These are phyloP conservation scores for Cephus pulcher DNA, from an alignment of 2,888 invertebrate genomes.

Conservation along the genomic window DNA sequence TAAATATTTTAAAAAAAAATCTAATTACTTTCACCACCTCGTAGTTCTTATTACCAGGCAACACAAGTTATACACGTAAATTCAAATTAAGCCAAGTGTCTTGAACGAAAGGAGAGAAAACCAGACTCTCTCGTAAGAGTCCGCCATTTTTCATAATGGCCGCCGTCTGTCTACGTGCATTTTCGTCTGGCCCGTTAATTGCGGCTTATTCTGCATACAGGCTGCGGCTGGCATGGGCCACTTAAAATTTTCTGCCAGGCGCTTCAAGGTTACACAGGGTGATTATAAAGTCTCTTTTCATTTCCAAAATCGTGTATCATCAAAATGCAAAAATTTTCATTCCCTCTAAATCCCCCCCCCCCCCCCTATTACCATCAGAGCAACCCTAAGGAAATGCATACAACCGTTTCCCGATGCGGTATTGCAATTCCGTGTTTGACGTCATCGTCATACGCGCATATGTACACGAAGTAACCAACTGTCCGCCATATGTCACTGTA, in stretches of 20 bases:
- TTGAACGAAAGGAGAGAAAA: not conserved
- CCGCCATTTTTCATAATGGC: not conserved
- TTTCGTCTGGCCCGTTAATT: conserved; percentile 47
- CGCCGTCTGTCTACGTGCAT: conserved; percentile 4
- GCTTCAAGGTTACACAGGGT: conserved; percentile 34
- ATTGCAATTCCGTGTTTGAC: not conserved
- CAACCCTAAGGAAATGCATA: not conserved
- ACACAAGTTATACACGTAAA: conserved; percentile 20
- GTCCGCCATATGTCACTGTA: not conserved
- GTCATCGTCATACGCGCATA: not conserved
- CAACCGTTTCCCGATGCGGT: not conserved
- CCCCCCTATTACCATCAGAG: not conserved
- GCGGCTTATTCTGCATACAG: conserved; percentile 36
- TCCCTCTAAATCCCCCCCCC: no score
- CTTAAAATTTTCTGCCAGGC: conserved; percentile 42
- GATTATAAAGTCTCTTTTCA: not conserved
- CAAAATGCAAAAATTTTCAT: not conserved
- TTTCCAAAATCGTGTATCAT: not conserved
- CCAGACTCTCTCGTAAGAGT: not conserved
- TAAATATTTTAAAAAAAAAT: not conserved
- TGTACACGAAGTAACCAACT: not conserved
- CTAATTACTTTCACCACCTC: not conserved
- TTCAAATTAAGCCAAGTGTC: conserved; percentile 33
- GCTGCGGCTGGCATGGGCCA: conserved; percentile 28
- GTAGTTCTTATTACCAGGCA: not conserved